These are phyloP conservation scores for Zaprionus capensis DNA, from an alignment of 1,140 invertebrate species.

Conservation along the genomic window DNA sequence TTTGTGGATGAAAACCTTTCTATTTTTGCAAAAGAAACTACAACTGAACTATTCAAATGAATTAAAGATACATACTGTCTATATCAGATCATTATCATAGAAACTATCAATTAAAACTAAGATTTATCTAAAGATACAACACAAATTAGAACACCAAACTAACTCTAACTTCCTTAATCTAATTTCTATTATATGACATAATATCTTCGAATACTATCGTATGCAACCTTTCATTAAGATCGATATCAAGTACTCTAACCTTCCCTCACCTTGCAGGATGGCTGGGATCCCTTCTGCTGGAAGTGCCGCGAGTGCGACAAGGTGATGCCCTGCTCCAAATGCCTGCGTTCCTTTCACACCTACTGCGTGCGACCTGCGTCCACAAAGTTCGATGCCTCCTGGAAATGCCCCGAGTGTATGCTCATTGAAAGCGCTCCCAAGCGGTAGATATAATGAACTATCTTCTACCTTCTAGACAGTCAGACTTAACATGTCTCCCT, in stretches of 20 bases:
- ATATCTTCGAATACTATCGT: too few species aligned
- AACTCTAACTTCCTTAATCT: too few species aligned
- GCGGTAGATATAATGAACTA: slow-evolving; percentile 80
- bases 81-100: too few species aligned
- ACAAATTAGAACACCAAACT: too few species aligned
- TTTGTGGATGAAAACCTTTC: too few species aligned
- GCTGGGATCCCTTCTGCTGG: slow-evolving; percentile 94
- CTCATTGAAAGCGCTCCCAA: slow-evolving; percentile 91
- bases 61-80: too few species aligned
- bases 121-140: too few species aligned
- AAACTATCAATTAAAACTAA: too few species aligned
- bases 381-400: slow-evolving; percentile 86
- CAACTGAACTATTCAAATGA: too few species aligned
- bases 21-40: too few species aligned
- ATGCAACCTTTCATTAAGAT: not conserved
- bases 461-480: not conserved
- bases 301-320: slow-evolving; percentile 89
- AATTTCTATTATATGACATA: too few species aligned
- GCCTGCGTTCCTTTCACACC: slow-evolving; percentile 93
- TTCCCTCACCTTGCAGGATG: slow-evolving; percentile 42
- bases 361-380: slow-evolving; percentile 89
- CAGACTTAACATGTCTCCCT: not conserved
- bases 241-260: not conserved
- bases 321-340: slow-evolving; percentile 90
- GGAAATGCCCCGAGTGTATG: slow-evolving; percentile 95